Evolutionary conservation across 2,113 vertebrate genomes (phyloP).

Genomic region (Isurus oxyrinchus): DNA sequence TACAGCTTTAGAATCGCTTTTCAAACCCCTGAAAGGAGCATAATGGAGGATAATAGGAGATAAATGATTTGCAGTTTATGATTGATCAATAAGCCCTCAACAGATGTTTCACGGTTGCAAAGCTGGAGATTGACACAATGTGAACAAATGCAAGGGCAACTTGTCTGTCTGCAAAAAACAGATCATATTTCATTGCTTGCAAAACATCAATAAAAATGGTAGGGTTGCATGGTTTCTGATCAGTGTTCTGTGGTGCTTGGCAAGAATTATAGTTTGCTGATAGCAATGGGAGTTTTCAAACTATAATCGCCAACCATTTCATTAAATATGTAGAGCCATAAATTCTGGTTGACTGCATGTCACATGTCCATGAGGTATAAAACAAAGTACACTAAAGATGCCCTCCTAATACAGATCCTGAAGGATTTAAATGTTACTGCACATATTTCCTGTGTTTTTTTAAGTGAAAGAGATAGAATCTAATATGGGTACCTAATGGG

Average conservation of each 20-base stretch:
- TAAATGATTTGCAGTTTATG: slow-evolving; percentile 13
- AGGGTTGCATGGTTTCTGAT: slow-evolving; percentile 21
- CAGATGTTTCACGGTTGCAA: slow-evolving; percentile 22
- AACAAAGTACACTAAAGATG: background rate
- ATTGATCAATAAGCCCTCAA: background rate
- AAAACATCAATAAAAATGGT: slow-evolving; percentile 9
- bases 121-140: background rate
- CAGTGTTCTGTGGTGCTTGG: slow-evolving; percentile 16
- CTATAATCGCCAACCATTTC: slow-evolving; percentile 20
- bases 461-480: background rate
- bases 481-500: background rate
- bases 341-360: background rate
- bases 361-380: background rate
- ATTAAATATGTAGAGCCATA: background rate
- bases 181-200: slow-evolving; percentile 22
- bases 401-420: background rate
- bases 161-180: slow-evolving; percentile 8
- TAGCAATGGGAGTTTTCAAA: background rate
- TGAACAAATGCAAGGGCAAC: slow-evolving; percentile 1
- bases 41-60: slow-evolving; percentile 24
- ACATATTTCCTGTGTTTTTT: background rate
- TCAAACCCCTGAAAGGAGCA: slow-evolving; percentile 2
- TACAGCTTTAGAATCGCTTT: background rate
- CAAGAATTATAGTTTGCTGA: slow-evolving; percentile 3
- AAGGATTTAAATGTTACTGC: background rate